phyloP scores from a whole-genome alignment of 2,797 vertebrate genomes.

The Sebastes elongatus region DNA sequence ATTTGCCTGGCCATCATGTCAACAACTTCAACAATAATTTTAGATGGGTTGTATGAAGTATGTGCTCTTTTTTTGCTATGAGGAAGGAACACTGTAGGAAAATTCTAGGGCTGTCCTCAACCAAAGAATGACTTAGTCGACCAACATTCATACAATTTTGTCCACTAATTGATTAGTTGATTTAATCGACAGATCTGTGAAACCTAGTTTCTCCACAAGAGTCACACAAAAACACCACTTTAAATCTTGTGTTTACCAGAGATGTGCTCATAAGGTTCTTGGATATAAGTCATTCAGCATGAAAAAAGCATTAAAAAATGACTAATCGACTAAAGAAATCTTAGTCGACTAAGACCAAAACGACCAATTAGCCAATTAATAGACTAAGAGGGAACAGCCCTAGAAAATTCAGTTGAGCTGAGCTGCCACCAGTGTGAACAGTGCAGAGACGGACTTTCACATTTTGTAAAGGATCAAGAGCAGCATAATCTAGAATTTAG shows the following conservation, averaged over 20 bases:
- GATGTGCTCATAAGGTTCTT: not conserved
- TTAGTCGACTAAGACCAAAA: no score
- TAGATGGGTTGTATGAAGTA: not conserved
- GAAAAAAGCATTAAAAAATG: not conserved
- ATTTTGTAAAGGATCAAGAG: not conserved
- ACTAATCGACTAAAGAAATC: no score
- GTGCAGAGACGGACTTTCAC: not conserved
- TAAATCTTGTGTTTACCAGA: not conserved
- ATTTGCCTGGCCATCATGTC: not conserved
- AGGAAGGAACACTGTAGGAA: not conserved
- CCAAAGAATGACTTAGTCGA: no score
- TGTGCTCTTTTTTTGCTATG: not conserved
- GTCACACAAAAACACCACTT: not conserved
- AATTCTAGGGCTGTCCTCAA: no score
- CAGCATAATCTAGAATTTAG: not conserved
- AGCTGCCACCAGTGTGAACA: not conserved
- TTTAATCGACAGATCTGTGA: no score
- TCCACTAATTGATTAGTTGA: not conserved
- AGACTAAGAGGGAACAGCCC: not conserved
- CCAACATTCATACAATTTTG: not conserved
- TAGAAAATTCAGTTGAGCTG: not conserved
- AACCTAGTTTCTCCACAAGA: rapidly evolving
- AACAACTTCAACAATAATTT: not conserved
- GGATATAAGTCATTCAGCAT: not conserved
- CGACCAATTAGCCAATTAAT: no score